These are phyloP conservation scores for Otus sunia DNA, from an alignment of 2,113 vertebrate species.

Conservation along the genomic window DNA sequence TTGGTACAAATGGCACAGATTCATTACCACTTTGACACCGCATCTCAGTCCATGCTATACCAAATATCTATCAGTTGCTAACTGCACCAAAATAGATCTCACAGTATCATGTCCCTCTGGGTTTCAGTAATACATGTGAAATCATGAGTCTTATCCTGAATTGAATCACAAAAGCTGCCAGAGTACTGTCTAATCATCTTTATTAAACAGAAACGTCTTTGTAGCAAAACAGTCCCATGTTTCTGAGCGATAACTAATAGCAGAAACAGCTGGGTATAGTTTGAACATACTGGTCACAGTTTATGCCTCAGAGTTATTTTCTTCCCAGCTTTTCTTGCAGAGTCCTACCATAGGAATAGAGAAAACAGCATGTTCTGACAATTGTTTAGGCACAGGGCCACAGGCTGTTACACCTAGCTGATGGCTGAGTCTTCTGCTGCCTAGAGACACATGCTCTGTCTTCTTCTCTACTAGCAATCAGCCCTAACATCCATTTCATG, in stretches of 20 bases:
- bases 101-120: background rate
- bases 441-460: background rate
- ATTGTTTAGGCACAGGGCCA: background rate
- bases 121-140: background rate
- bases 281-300: background rate
- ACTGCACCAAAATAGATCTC: conserved; percentile 1
- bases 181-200: background rate
- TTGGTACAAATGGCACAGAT: background rate
- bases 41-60: background rate
- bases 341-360: background rate
- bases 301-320: background rate
- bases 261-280: background rate
- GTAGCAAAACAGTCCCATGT: background rate
- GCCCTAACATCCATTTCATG: background rate
- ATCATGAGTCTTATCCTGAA: background rate
- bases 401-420: background rate
- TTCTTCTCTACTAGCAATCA: background rate
- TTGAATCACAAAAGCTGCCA: background rate
- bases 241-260: background rate
- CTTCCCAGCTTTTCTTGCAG: background rate
- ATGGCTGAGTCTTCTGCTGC: background rate
- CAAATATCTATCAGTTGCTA: background rate
- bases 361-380: background rate
- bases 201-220: background rate
- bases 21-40: background rate